Conservation (phyloP, 2,113 vertebrate genomes). For the Caranx melampygus region DNA sequence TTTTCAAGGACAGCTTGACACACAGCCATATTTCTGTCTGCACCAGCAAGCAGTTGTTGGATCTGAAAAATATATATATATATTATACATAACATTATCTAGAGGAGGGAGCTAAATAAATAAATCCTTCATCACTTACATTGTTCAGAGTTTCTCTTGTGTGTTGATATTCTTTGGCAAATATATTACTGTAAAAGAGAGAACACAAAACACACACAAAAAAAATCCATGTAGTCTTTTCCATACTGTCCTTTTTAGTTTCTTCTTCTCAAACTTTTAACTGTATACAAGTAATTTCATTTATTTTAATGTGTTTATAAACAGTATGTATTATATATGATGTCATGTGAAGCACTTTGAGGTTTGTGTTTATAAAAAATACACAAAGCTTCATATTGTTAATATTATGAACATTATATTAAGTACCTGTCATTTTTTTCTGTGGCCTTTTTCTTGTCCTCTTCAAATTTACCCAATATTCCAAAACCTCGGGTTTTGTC, state of each 20-base stretch:
- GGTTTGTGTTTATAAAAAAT: not conserved
- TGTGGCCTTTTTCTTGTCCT: constrained; percentile 88
- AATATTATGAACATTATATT: not conserved
- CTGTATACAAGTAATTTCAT: not conserved
- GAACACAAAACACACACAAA: not conserved
- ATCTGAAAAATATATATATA: constrained; percentile 80
- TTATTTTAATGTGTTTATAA: not conserved
- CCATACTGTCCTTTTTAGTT: not conserved
- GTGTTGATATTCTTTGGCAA: constrained; percentile 83
- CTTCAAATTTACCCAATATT: constrained; percentile 90
- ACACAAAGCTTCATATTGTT: not conserved
- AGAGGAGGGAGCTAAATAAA: not conserved
- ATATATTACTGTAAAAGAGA: constrained; percentile 84
- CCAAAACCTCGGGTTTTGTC: constrained; percentile 81
- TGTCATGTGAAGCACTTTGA: not conserved
- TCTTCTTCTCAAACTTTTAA: not conserved
- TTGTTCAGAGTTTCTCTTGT: constrained; percentile 85
- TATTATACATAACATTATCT: not conserved
- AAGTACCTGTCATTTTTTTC: constrained; percentile 88
- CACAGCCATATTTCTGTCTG: constrained; percentile 83
- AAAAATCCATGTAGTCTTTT: not conserved
- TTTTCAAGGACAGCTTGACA: constrained; percentile 83
- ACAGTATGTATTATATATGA: not conserved
- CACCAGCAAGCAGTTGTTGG: constrained; percentile 83
- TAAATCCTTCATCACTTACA: constrained; percentile 82